Conservation (phyloP, 92 coral and sea anemone genomes). For the Epizoanthus fatuus region DNA sequence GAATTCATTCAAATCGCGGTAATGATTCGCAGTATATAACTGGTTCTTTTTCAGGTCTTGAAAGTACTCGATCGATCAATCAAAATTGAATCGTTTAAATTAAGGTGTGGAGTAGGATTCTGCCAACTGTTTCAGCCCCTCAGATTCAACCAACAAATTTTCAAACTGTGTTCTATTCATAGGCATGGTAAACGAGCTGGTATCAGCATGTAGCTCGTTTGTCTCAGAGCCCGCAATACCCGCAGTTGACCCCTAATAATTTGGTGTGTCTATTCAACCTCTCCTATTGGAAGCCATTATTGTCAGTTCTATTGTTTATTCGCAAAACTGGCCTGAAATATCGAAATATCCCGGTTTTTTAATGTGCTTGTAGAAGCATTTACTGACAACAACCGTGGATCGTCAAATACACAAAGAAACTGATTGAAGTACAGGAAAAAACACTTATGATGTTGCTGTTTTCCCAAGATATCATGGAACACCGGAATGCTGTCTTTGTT, state of each 20-base stretch:
- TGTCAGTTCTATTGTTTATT: not conserved
- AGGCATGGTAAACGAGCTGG: not conserved
- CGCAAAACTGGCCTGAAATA: not conserved
- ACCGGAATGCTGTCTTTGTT: no score
- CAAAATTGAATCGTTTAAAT: no score
- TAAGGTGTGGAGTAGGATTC: not conserved
- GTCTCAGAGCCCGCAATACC: not conserved
- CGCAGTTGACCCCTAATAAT: not conserved
- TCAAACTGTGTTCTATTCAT: not conserved
- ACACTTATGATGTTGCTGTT: no score
- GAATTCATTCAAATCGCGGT: not conserved
- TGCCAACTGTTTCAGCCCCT: not conserved
- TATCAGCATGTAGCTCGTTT: conserved; percentile 22
- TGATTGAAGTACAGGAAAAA: no score
- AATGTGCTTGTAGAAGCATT: not conserved
- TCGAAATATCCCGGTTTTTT: not conserved
- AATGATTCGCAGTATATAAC: not conserved
- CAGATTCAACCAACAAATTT: not conserved
- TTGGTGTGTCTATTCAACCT: conserved; percentile 17
- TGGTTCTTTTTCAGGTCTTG: no score
- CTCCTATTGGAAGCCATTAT: not conserved
- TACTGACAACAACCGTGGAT: no score
- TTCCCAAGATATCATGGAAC: no score
- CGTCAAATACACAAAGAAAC: no score
- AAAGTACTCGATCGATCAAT: not conserved